These are phyloP conservation scores for Talpa occidentalis DNA, from an alignment of 2,113 vertebrate genomes.

Conservation along the genomic window DNA sequence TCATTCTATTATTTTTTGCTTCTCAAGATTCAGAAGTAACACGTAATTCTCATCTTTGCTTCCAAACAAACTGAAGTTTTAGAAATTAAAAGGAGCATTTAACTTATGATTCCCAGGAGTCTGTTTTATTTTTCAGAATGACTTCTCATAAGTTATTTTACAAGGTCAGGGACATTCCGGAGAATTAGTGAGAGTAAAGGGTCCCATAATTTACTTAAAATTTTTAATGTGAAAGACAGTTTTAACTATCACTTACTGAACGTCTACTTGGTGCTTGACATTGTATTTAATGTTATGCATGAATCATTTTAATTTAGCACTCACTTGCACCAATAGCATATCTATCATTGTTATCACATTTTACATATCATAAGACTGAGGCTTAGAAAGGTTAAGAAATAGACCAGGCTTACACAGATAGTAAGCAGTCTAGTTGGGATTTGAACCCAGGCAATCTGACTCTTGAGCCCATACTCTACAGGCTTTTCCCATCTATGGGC, in stretches of 20 bases:
- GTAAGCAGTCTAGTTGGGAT: not conserved
- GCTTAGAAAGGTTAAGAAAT: not conserved
- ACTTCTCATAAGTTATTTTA: conserved; percentile 8
- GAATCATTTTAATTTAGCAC: not conserved
- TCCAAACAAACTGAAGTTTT: conserved; percentile 30
- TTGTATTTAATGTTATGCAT: not conserved
- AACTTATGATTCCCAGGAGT: not conserved
- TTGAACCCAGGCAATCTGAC: not conserved
- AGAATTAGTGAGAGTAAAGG: not conserved
- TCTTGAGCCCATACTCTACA: not conserved
- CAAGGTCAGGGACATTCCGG: not conserved
- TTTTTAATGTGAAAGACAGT: not conserved
- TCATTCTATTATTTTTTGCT: conserved; percentile 15
- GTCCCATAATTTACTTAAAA: not conserved
- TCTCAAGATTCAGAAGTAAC: not conserved
- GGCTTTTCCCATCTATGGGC: not conserved
- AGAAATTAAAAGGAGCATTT: conserved; percentile 33
- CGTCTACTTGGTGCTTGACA: not conserved
- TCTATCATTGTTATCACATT: not conserved
- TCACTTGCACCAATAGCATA: not conserved
- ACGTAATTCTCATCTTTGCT: not conserved
- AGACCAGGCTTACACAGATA: not conserved
- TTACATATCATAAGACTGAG: not conserved
- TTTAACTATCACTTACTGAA: not conserved
- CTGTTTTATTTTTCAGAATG: conserved; percentile 6